Evolutionary conservation across 1,140 invertebrate species (phyloP).

Genomic region (Ylistrum balloti): DNA sequence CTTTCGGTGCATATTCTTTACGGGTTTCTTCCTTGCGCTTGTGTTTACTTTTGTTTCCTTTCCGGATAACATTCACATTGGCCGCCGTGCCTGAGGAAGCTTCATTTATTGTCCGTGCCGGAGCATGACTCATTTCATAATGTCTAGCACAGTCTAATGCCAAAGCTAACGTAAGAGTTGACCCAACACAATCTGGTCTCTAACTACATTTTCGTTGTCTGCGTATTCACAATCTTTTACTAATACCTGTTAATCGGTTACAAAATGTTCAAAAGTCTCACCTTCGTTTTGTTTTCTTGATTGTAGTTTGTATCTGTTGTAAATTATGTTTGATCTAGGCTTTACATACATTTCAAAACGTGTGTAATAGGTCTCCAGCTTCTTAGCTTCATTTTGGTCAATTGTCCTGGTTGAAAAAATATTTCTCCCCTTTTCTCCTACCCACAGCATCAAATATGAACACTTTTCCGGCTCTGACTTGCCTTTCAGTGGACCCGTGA

Average conservation of each 20-base stretch:
- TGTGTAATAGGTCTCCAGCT: constrained; percentile 47
- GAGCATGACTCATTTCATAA: constrained; percentile 3
- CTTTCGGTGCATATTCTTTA: too few relatives aligned
- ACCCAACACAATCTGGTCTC: constrained; percentile 59
- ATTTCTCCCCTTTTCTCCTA: too few relatives aligned
- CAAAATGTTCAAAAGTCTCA: constrained; percentile 58
- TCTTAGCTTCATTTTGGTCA: too few relatives aligned
- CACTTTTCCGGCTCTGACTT: too few relatives aligned
- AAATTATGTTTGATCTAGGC: too few relatives aligned
- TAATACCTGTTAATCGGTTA: constrained; percentile 53
- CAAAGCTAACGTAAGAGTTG: constrained; percentile 41
- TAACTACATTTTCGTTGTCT: constrained; percentile 54
- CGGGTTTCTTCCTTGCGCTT: constrained; percentile 12
- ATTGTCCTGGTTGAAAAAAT: too few relatives aligned
- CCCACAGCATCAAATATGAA: constrained; percentile 56
- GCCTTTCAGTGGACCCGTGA: too few relatives aligned
- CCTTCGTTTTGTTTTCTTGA: constrained; percentile 25
- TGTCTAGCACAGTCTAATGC: constrained; percentile 44
- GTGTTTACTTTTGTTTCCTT: background rate
- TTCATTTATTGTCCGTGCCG: background rate
- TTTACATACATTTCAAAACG: too few relatives aligned
- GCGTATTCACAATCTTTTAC: constrained; percentile 58
- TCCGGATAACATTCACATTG: background rate
- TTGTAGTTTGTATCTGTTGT: constrained; percentile 47
- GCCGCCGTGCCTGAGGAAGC: background rate